Conservation (phyloP, 2,797 vertebrate genomes). For the Holocentrus rufus region DNA sequence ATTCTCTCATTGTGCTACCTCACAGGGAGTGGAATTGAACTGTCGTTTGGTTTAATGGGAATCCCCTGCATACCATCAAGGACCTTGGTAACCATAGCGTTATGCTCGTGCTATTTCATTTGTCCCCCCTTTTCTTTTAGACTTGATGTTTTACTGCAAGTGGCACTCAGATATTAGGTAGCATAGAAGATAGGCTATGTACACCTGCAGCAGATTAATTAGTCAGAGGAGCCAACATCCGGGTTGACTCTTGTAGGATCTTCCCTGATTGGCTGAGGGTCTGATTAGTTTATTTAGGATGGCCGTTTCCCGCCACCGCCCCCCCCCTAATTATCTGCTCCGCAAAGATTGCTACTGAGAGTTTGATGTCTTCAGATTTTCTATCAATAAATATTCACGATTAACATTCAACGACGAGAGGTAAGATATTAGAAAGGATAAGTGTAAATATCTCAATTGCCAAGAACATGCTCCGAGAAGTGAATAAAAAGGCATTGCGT, state of each 20-base stretch:
- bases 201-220: conserved; percentile 69
- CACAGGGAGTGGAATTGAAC: not conserved
- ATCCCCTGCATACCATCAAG: not conserved
- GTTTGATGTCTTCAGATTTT: conserved; percentile 56
- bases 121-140: not conserved
- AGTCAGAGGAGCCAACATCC: conserved; percentile 32
- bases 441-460: not conserved
- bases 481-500: not conserved
- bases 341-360: conserved; percentile 50
- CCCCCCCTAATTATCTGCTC: conserved; percentile 28
- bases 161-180: not conserved
- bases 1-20: not conserved
- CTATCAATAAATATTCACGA: conserved; percentile 60
- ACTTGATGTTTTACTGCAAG: not conserved
- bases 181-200: not conserved
- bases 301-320: conserved; percentile 69
- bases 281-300: conserved; percentile 76
- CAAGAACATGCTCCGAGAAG: not conserved
- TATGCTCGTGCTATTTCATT: not conserved
- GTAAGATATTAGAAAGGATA: conserved; percentile 56
- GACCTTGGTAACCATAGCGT: not conserved
- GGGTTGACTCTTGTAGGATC: conserved; percentile 11
- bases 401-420: conserved; percentile 57
- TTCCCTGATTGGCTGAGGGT: conserved; percentile 70
- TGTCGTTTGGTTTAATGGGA: not conserved